Conservation (phyloP, 2,113 vertebrate species). For the Neogobius melanostomus region DNA sequence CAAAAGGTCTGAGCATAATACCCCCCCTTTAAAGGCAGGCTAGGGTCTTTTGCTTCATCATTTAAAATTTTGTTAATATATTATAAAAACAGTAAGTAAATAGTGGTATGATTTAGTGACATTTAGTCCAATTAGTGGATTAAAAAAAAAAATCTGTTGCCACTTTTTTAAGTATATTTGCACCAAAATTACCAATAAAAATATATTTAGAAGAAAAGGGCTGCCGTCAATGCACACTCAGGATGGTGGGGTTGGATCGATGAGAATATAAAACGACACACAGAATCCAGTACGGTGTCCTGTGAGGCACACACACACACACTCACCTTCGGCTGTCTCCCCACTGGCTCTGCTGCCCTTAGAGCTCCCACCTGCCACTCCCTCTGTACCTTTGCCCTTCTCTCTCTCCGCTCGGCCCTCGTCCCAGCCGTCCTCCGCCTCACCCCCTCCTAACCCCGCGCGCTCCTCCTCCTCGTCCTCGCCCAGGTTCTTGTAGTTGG, state of each 20-base stretch:
- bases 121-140: background rate
- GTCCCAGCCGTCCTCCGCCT: conserved; percentile 65
- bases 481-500: conserved; percentile 98
- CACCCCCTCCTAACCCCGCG: conserved; percentile 72
- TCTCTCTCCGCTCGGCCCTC: conserved; percentile 81
- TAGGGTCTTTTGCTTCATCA: background rate
- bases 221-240: conserved; percentile 37
- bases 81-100: background rate
- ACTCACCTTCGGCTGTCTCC: conserved; percentile 92
- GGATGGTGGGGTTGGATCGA: conserved; percentile 55
- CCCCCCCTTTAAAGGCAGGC: background rate
- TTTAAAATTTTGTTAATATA: background rate
- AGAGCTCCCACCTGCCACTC: conserved; percentile 86
- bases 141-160: too few species aligned
- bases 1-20: background rate
- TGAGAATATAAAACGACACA: conserved; percentile 45
- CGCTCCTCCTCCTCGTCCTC: conserved; percentile 95
- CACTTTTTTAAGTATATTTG: too few species aligned
- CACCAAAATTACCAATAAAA: background rate
- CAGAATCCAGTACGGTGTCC: conserved; percentile 60
- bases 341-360: conserved; percentile 88
- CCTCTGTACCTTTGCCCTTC: conserved; percentile 86
- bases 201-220: conserved; percentile 56
- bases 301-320: conserved; percentile 44
- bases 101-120: background rate